A percentile compares a stretch with the other conserved stretches of the same genome.
phyloP scores from a whole-genome alignment of 2,113 vertebrate genomes.

The Progne subis region DNA sequence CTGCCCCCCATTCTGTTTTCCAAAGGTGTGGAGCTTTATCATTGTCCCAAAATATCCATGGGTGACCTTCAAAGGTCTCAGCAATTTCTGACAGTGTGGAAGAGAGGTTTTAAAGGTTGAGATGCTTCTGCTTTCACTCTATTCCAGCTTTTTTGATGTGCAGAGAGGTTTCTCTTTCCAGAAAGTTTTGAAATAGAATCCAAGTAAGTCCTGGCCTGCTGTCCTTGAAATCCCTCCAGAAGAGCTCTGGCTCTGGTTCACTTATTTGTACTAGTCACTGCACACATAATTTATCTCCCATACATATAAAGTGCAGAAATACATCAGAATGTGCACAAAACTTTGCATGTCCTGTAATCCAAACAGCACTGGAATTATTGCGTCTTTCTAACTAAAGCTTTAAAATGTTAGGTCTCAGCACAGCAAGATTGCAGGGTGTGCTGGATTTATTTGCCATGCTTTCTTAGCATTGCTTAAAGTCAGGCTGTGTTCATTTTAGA shows the following conservation, averaged over 20 bases:
- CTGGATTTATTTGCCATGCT: neutral
- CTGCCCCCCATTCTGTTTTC: neutral
- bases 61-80: neutral
- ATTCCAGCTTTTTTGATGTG: slow-evolving; percentile 33
- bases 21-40: neutral
- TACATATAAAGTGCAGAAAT: slow-evolving; percentile 34
- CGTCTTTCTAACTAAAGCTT: neutral
- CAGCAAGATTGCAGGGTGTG: neutral
- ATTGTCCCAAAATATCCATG: neutral
- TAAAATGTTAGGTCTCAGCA: neutral
- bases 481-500: neutral
- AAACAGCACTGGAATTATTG: neutral
- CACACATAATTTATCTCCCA: slow-evolving; percentile 6
- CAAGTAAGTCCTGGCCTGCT: slow-evolving; percentile 52
- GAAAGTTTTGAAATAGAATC: slow-evolving; percentile 62
- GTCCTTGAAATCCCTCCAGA: slow-evolving; percentile 40
- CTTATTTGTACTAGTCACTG: slow-evolving; percentile 42
- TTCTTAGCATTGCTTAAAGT: neutral
- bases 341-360: neutral
- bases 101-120: neutral
- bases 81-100: neutral
- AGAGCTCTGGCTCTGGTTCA: slow-evolving; percentile 14
- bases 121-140: slow-evolving; percentile 11
- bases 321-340: neutral
- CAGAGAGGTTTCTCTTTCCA: slow-evolving; percentile 19